phyloP scores from a whole-genome alignment of 1,140 invertebrate species.

The Trichonephila clavata region DNA sequence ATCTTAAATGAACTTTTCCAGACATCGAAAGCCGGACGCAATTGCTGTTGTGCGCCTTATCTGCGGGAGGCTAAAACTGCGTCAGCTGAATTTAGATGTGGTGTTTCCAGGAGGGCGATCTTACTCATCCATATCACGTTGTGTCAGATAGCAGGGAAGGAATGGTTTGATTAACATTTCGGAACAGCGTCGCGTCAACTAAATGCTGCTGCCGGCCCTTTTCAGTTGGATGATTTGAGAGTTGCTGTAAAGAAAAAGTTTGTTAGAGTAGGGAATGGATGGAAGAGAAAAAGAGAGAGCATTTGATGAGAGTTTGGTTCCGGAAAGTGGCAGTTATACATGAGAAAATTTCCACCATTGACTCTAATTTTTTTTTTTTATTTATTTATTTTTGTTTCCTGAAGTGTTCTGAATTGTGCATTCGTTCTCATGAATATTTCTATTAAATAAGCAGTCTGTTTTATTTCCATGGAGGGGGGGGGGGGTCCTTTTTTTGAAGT shows the following conservation, averaged over 20 bases:
- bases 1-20: slow-evolving; percentile 55
- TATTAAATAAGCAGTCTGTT: too few species aligned
- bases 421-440: too few species aligned
- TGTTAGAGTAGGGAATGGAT: background rate
- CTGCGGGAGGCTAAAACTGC: slow-evolving; percentile 13
- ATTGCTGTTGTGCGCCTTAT: slow-evolving; percentile 62
- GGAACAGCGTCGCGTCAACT: slow-evolving; percentile 9
- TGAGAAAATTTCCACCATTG: too few species aligned
- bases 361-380: too few species aligned
- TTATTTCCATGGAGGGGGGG: too few species aligned
- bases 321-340: too few species aligned
- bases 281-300: background rate
- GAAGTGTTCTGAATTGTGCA: too few species aligned
- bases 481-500: too few species aligned
- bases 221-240: background rate
- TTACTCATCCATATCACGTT: slow-evolving; percentile 30
- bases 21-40: slow-evolving; percentile 4
- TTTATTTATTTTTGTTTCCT: too few species aligned
- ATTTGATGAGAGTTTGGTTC: background rate
- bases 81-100: slow-evolving; percentile 65
- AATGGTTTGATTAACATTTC: slow-evolving; percentile 44
- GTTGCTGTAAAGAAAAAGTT: background rate
- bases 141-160: background rate
- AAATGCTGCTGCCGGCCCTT: slow-evolving; percentile 2
- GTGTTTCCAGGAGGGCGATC: background rate